Percentiles rank a stretch among this genome's conserved stretches.
Conservation (phyloP, 2,113 vertebrate species). For the Leptodactylus fuscus region DNA sequence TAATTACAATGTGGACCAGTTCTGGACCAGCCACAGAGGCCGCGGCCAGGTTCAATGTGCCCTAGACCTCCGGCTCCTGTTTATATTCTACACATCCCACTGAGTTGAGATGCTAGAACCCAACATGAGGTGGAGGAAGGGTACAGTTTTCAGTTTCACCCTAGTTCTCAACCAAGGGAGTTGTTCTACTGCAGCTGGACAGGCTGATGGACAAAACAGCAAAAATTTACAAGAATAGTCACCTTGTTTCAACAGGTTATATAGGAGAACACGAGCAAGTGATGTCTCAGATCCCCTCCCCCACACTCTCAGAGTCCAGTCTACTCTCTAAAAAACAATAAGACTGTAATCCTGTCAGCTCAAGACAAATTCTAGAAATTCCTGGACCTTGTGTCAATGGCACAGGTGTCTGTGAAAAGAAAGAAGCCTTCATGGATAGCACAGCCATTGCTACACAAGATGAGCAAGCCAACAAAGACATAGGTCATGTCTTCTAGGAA, state of each 20-base stretch:
- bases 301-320: no score
- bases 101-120: no score
- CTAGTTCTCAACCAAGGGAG: not conserved
- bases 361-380: slow-evolving; percentile 35
- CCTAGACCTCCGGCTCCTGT: no score
- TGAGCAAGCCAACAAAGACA: not conserved
- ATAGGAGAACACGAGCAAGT: no score
- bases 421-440: slow-evolving; percentile 6
- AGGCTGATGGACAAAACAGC: not conserved
- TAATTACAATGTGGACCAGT: slow-evolving; percentile 23
- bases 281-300: not conserved
- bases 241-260: no score
- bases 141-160: not conserved
- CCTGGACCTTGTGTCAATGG: slow-evolving; percentile 15
- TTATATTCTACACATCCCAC: no score
- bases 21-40: not conserved
- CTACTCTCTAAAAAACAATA: not conserved
- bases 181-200: not conserved
- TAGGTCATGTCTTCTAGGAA: no score
- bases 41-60: no score
- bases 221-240: no score
- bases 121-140: no score
- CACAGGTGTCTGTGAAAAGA: slow-evolving; percentile 34
- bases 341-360: not conserved
- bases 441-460: not conserved